Base-by-base conservation (phyloP, 2,888 invertebrate species). In the Thymelicus sylvestris region DNA sequence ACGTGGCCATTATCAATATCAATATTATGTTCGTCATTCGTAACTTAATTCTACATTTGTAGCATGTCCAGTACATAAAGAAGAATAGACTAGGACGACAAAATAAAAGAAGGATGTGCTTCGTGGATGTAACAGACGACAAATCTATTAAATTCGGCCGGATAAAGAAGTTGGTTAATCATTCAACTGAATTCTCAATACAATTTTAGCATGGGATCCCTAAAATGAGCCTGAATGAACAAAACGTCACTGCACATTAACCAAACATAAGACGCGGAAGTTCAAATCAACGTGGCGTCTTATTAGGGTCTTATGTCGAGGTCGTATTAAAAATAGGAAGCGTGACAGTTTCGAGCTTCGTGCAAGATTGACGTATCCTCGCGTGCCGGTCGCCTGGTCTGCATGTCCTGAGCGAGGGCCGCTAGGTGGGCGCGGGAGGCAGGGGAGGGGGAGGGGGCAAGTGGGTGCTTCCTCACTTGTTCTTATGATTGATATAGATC, bases 331-430 rank as follows among this genome's bases (percentile, higher is more conserved):
- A 60, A 44, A 68, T 63, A 68, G 68, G 68, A 68, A 68, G 63
- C n/a, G 38, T 57, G 39, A 52, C 52, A 24, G 13, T 63, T 68
- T 67, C 60, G 60, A 61, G 62, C 66, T 71, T 68, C 67, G 72
- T 66, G 13, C 74, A 76, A 82, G 85, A 85, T 84, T 84, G 85
- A 81, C 85, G 74, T 81, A 77, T 85, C 85, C 85, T 85, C 77
- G 79, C 83, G 79, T 74, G 76, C 70, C 61, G 68, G 65, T 75
- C 48, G 77, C 81, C 66, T 75, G 52, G 77, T 74, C 73, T 74
- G 31, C 31, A 31, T 31, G 75, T 76, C 81, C 76, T 70, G 44
- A 10, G 67, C 76, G 72, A 76, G 61, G 24, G 78, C 77, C 73
- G 74, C 72, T 8, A 44, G 44, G 44, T 44, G 44, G 44, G 12